phyloP scores from a whole-genome alignment of 2,797 vertebrate genomes.

The Erpetoichthys calabaricus region DNA sequence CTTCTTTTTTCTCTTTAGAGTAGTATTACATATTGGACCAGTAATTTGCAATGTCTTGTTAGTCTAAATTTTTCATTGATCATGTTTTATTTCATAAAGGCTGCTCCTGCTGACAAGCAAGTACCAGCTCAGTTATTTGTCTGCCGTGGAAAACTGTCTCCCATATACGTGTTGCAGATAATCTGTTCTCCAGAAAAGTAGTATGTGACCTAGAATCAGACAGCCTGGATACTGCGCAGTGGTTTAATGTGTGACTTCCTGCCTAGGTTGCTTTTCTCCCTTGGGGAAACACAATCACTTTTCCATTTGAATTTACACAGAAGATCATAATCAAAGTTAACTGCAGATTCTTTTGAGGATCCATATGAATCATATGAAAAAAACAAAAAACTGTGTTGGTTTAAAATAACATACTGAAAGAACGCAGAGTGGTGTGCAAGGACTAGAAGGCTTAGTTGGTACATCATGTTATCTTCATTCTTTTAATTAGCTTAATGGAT shows the following conservation, averaged over 20 bases:
- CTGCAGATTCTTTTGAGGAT: constrained; percentile 1
- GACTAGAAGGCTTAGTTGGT: too few relatives aligned
- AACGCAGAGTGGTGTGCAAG: too few relatives aligned
- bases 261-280: constrained; percentile 18
- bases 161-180: constrained; percentile 18
- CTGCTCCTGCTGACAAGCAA: constrained; percentile 3
- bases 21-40: too few relatives aligned
- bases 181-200: constrained; percentile 21
- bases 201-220: constrained; percentile 11
- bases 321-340: constrained; percentile 5
- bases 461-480: too few relatives aligned
- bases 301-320: constrained; percentile 19
- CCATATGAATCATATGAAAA: not conserved
- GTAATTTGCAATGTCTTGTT: too few relatives aligned
- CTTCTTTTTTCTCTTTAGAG: too few relatives aligned
- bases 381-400: too few relatives aligned
- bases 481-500: too few relatives aligned
- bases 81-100: too few relatives aligned
- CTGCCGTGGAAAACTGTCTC: constrained; percentile 13
- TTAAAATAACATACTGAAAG: too few relatives aligned
- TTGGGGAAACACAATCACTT: constrained; percentile 17
- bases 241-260: constrained; percentile 23
- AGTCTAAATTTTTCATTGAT: too few relatives aligned
- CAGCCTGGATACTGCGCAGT: constrained; percentile 18
- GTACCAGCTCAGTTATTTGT: constrained; percentile 13